Percentiles rank a stretch among this genome's conserved stretches.
Conservation (phyloP, 2,888 invertebrate genomes). For the Pristionchus maxplancki region DNA sequence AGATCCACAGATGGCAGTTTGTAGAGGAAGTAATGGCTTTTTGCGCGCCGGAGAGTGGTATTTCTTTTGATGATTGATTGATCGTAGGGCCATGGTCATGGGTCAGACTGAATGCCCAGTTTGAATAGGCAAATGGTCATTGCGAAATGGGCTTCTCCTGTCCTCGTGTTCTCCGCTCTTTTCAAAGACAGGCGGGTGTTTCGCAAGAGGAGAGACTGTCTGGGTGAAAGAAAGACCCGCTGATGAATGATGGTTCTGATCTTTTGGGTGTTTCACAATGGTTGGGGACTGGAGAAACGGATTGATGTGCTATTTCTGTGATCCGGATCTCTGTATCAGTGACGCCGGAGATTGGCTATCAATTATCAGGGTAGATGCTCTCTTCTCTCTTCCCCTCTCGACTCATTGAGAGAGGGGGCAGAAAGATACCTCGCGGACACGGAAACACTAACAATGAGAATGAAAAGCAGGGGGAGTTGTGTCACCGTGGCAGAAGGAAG, state of each 20-base stretch:
- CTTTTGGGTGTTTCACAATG: neutral
- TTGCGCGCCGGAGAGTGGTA: neutral
- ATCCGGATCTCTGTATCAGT: neutral
- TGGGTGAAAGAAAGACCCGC: neutral
- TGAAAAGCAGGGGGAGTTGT: neutral
- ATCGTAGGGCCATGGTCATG: no score
- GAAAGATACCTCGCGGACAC: neutral
- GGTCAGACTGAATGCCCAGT: neutral
- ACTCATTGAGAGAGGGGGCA: neutral
- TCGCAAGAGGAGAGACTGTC: conserved; percentile 12
- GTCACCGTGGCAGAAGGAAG: conserved; percentile 2
- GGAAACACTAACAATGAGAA: conserved; percentile 36
- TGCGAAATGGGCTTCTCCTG: conserved; percentile 26
- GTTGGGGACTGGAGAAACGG: neutral
- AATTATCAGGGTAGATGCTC: neutral
- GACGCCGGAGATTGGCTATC: neutral
- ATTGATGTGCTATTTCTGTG: neutral
- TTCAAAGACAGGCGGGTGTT: conserved; percentile 5
- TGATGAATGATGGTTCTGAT: neutral
- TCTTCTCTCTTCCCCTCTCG: neutral
- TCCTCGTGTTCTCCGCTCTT: neutral
- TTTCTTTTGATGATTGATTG: neutral
- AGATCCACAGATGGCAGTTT: conserved; percentile 1
- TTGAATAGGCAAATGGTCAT: conserved; percentile 2
- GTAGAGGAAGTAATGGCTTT: conserved; percentile 16